phyloP scores from a whole-genome alignment of 2,888 invertebrate species.

The Patella ulyssiponensis region DNA sequence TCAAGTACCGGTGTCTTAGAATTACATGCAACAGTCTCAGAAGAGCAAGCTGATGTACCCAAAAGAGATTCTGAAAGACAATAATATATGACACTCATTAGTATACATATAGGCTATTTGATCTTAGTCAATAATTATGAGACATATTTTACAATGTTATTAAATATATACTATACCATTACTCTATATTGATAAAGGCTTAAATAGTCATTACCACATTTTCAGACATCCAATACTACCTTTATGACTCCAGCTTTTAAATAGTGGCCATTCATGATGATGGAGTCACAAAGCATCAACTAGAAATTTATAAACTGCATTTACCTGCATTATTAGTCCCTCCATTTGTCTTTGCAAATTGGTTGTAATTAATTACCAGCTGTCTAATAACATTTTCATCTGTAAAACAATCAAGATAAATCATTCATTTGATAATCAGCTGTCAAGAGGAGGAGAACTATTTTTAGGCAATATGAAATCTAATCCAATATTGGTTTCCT shows the following conservation, averaged over 20 bases:
- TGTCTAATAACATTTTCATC: conserved; percentile 1
- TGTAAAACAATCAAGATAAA: not conserved
- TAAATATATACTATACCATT: not conserved
- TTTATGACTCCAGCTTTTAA: not conserved
- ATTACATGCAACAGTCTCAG: conserved; percentile 2
- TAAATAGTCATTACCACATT: not conserved
- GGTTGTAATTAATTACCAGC: not conserved
- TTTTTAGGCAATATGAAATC: not conserved
- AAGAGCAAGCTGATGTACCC: conserved; percentile 8
- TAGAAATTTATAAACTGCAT: not conserved
- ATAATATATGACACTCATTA: not conserved
- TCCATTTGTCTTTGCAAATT: not conserved
- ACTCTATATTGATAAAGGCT: not conserved
- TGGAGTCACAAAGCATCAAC: not conserved
- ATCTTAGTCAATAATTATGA: not conserved
- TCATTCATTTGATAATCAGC: not conserved
- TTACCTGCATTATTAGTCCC: not conserved
- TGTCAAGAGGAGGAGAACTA: not conserved
- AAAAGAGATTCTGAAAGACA: not conserved
- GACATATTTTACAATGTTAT: not conserved
- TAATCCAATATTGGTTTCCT: conserved; percentile 2
- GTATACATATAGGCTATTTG: not conserved
- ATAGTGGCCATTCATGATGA: conserved; percentile 1
- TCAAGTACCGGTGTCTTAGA: not conserved
- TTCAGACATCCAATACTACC: not conserved